These are phyloP conservation scores for Teleopsis dalmanni DNA, from an alignment of 1,140 invertebrate genomes.

Conservation along the genomic window DNA sequence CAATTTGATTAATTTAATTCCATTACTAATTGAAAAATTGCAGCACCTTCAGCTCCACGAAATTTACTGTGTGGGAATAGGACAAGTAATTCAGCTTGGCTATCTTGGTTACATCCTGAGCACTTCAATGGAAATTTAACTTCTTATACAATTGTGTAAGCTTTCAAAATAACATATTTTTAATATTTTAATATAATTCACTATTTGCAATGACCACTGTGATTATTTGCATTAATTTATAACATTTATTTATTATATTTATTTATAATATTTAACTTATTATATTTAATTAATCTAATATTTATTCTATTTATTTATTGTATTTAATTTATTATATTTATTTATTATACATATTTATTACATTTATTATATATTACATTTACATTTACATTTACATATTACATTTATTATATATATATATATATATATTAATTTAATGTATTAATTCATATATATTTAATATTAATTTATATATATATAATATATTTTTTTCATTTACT, in stretches of 20 bases:
- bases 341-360: too few relatives aligned
- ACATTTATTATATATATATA: background rate
- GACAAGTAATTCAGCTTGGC: conserved; percentile 4
- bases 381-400: too few relatives aligned
- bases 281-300: too few relatives aligned
- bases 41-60: conserved; percentile 9
- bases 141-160: conserved; percentile 6
- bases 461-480: too few relatives aligned
- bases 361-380: too few relatives aligned
- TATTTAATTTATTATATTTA: too few relatives aligned
- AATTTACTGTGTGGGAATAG: conserved; percentile 2
- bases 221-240: background rate
- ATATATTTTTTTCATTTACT: too few relatives aligned
- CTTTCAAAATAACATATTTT: background rate
- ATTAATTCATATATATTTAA: background rate
- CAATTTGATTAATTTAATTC: background rate
- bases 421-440: background rate
- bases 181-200: background rate
- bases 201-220: background rate
- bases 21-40: background rate
- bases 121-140: conserved; percentile 7
- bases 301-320: too few relatives aligned
- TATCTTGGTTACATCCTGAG: conserved; percentile 7
- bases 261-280: too few relatives aligned
- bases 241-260: too few relatives aligned